A percentile compares a stretch with the other conserved stretches of the same genome.
Evolutionary conservation across 2,797 vertebrate genomes (phyloP).

Genomic region (Darevskia mixta): DNA sequence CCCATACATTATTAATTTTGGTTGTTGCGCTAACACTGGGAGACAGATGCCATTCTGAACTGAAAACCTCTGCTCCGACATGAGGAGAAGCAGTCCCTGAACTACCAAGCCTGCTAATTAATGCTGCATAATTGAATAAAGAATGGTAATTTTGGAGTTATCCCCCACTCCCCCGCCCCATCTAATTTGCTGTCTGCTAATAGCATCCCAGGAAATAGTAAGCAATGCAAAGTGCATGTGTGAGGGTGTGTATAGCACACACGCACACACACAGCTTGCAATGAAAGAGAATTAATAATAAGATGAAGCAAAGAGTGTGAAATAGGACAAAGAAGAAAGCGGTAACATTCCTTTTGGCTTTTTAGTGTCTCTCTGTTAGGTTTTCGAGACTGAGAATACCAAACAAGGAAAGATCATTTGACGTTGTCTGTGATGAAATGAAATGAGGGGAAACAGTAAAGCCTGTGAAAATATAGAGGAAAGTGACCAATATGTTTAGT

Average conservation of each 20-base stretch:
- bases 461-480: background rate
- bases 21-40: slow-evolving; percentile 58
- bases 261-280: background rate
- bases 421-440: fast-evolving
- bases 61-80: slow-evolving; percentile 55
- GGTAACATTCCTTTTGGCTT: background rate
- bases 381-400: background rate
- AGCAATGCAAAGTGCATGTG: background rate
- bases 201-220: slow-evolving; percentile 52
- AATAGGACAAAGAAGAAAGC: background rate
- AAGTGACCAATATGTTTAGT: too few relatives aligned
- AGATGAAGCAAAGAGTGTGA: slow-evolving; percentile 41
- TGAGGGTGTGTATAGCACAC: background rate
- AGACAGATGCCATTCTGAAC: slow-evolving; percentile 63
- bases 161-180: slow-evolving; percentile 18
- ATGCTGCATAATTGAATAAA: slow-evolving; percentile 74
- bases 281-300: slow-evolving; percentile 52
- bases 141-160: slow-evolving; percentile 59
- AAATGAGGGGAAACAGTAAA: background rate
- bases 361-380: background rate
- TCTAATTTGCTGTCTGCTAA: slow-evolving; percentile 53
- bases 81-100: slow-evolving; percentile 53
- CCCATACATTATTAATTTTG: slow-evolving; percentile 67
- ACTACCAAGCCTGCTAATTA: slow-evolving; percentile 67
- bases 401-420: background rate